Percentiles rank a stretch among this genome's conserved stretches.
These are phyloP conservation scores for Saxidomus purpurata DNA, from an alignment of 1,140 invertebrate genomes.

Conservation along the genomic window DNA sequence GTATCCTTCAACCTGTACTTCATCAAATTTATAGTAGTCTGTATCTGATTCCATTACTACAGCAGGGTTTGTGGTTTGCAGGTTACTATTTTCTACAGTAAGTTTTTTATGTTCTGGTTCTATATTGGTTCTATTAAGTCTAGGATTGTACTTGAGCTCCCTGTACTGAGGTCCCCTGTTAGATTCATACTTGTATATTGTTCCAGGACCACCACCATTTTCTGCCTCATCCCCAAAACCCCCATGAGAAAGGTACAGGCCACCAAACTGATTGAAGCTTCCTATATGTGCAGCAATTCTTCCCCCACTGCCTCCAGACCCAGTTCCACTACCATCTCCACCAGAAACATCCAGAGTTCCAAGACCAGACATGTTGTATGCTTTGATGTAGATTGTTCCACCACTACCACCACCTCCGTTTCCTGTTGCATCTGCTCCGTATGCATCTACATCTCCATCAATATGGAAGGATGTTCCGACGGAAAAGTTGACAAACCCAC, in stretches of 20 bases:
- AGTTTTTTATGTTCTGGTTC: conserved; percentile 79
- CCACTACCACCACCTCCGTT: conserved; percentile 78
- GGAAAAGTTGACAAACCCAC: conserved; percentile 76
- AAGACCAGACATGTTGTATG: conserved; percentile 79
- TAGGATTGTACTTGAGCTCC: conserved; percentile 81
- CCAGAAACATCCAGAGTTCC: conserved; percentile 76
- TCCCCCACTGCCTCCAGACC: conserved; percentile 78
- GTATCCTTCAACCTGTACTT: conserved; percentile 79
- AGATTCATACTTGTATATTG: conserved; percentile 81
- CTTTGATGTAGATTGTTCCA: conserved; percentile 74
- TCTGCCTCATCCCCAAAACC: conserved; percentile 58
- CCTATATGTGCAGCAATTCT: conserved; percentile 78
- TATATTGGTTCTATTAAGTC: conserved; percentile 73
- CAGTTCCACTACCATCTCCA: conserved; percentile 70
- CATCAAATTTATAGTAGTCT: conserved; percentile 81
- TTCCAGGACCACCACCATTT: conserved; percentile 77
- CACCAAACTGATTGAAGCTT: conserved; percentile 74
- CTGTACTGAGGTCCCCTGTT: conserved; percentile 78
- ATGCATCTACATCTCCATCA: conserved; percentile 73
- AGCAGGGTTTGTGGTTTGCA: conserved; percentile 74
- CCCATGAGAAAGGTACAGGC: conserved; percentile 73
- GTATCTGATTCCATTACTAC: conserved; percentile 79
- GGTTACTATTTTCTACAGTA: conserved; percentile 74
- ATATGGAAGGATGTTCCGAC: conserved; percentile 75
- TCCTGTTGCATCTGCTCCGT: conserved; percentile 61